Evolutionary conservation across 1,140 invertebrate genomes (phyloP).

Genomic region (Ylistrum balloti): DNA sequence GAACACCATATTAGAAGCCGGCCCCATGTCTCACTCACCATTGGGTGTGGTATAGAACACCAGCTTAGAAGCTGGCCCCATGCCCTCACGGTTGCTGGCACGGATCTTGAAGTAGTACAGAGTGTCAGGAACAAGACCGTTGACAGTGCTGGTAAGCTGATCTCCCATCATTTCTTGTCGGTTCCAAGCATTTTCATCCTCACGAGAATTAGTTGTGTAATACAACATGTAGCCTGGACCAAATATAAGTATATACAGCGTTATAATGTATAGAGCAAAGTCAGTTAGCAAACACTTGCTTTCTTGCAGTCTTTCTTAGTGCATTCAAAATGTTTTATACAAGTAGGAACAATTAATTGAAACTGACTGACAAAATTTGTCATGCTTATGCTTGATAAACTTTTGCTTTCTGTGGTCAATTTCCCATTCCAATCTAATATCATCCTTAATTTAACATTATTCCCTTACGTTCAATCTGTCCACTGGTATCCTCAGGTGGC

Average conservation of each 20-base stretch:
- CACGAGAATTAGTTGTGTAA: not conserved
- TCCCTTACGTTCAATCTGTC: not conserved
- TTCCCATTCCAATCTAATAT: too few species aligned
- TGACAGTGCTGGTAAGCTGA: not conserved
- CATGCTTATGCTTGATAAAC: too few species aligned
- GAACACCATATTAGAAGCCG: too few species aligned
- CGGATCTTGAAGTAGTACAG: constrained; percentile 13
- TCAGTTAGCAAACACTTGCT: not conserved
- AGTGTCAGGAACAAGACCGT: not conserved
- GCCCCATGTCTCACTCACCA: not conserved
- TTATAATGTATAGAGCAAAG: not conserved
- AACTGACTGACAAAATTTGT: too few species aligned
- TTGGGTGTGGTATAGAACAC: not conserved
- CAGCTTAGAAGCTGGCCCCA: not conserved
- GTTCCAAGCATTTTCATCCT: not conserved
- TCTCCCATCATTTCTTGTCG: not conserved
- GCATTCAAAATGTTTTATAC: too few species aligned
- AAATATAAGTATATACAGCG: not conserved
- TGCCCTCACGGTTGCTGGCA: constrained; percentile 30
- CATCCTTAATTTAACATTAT: too few species aligned
- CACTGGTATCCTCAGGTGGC: not conserved
- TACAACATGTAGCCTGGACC: not conserved
- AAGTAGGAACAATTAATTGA: too few species aligned
- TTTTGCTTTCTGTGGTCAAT: too few species aligned
- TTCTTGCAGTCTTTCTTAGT: too few species aligned